phyloP scores from a whole-genome alignment of 1,140 invertebrate species.

The Apolygus lucorum region DNA sequence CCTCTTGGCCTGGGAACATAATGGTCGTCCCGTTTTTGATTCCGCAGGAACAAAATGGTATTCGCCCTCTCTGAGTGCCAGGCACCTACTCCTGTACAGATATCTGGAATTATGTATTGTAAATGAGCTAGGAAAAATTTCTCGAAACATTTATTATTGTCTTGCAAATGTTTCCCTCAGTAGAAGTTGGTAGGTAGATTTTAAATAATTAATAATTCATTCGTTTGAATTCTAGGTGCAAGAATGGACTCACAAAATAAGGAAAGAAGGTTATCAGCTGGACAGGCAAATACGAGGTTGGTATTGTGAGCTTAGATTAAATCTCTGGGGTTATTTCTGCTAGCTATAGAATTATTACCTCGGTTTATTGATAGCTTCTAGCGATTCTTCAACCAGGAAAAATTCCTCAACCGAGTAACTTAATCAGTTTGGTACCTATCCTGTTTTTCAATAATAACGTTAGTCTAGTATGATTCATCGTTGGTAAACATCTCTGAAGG shows the following conservation, averaged over 20 bases:
- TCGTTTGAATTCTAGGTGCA: conserved; percentile 59
- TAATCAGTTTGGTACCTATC: background rate
- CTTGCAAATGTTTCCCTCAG: background rate
- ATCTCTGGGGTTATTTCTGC: no score
- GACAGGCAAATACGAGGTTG: conserved; percentile 86
- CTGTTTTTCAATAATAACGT: background rate
- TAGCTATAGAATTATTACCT: no score
- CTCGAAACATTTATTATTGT: background rate
- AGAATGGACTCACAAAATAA: conserved; percentile 86
- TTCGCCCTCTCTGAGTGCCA: background rate
- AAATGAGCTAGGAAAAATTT: background rate
- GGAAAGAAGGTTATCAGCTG: conserved; percentile 85
- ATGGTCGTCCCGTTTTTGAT: background rate
- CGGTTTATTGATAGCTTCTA: no score
- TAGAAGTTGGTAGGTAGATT: background rate
- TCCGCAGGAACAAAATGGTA: background rate
- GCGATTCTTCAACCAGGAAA: no score
- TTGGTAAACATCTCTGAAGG: no score
- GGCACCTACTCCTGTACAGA: background rate
- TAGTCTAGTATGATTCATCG: background rate
- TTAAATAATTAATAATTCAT: background rate
- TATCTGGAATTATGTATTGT: conserved; percentile 4
- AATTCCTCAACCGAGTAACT: background rate
- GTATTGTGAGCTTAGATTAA: no score
- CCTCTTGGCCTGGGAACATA: background rate